A percentile compares a stretch with the other conserved stretches of the same genome.
Evolutionary conservation across 2,797 vertebrate species (phyloP).

Genomic region (Mormyrus hasselquistii): DNA sequence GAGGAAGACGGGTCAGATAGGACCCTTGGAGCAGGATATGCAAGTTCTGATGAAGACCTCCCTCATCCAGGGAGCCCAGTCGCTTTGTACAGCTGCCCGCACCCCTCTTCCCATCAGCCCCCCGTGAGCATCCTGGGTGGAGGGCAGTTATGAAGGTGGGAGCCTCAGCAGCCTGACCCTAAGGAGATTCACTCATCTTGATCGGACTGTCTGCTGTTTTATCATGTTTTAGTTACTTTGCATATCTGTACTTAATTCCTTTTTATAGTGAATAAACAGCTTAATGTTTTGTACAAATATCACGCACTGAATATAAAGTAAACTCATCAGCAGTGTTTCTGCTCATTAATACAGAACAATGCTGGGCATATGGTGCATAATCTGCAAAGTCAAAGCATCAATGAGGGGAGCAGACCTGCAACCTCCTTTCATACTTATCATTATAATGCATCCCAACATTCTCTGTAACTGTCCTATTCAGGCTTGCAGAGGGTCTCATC

Average conservation of each 20-base stretch:
- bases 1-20: conserved; percentile 19
- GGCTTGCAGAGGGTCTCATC: background rate
- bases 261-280: background rate
- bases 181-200: background rate
- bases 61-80: conserved; percentile 44
- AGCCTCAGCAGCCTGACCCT: background rate
- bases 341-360: background rate
- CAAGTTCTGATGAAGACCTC: conserved; percentile 45
- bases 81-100: background rate
- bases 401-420: background rate
- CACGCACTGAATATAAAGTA: background rate
- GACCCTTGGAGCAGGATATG: conserved; percentile 27
- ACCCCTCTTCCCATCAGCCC: conserved; percentile 31
- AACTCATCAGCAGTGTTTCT: background rate
- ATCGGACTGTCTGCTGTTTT: background rate
- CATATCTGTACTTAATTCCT: background rate
- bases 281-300: background rate
- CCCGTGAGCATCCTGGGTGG: conserved; percentile 31
- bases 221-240: background rate
- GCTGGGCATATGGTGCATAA: background rate
- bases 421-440: background rate
- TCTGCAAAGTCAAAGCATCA: background rate
- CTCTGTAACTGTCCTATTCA: background rate
- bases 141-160: background rate
- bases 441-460: background rate